Evolutionary conservation across 2,888 invertebrate genomes (phyloP).

Genomic region (Cheilosia urbana): DNA sequence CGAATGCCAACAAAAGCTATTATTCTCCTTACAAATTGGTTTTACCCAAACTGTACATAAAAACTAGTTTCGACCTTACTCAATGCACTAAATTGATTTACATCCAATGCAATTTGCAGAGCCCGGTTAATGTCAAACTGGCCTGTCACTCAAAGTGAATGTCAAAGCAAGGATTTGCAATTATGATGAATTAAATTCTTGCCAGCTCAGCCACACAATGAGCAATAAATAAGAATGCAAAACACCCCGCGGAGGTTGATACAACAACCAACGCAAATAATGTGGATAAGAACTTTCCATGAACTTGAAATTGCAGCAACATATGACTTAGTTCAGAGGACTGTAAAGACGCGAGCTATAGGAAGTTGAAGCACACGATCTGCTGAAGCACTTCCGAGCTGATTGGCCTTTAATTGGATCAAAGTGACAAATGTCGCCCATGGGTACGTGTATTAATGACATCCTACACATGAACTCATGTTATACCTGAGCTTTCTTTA

Average conservation of each 20-base stretch:
- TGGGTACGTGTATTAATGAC: constrained; percentile 9
- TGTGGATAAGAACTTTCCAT: constrained; percentile 26
- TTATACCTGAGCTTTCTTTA: constrained; percentile 4
- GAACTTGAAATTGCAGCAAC: constrained; percentile 29
- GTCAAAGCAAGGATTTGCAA: constrained; percentile 60
- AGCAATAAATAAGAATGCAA: constrained; percentile 10
- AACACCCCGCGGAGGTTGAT: constrained; percentile 1
- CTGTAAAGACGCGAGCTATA: background rate
- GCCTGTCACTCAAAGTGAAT: constrained; percentile 51
- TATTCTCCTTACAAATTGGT: constrained; percentile 1
- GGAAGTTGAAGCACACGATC: constrained; percentile 21
- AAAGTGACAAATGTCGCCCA: constrained; percentile 30
- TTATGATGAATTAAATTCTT: constrained; percentile 29
- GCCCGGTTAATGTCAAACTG: background rate
- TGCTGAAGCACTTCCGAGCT: constrained; percentile 14
- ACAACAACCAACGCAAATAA: background rate
- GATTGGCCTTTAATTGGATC: constrained; percentile 8
- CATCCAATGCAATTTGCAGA: constrained; percentile 13
- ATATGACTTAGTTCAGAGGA: background rate
- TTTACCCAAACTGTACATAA: constrained; percentile 21
- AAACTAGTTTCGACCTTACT: constrained; percentile 12
- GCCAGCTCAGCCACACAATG: background rate
- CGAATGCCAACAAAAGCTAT: constrained; percentile 1
- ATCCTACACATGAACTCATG: constrained; percentile 6
- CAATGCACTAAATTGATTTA: constrained; percentile 18